Conservation (phyloP, 2,113 vertebrate species). For the Hemiprocne comata region DNA sequence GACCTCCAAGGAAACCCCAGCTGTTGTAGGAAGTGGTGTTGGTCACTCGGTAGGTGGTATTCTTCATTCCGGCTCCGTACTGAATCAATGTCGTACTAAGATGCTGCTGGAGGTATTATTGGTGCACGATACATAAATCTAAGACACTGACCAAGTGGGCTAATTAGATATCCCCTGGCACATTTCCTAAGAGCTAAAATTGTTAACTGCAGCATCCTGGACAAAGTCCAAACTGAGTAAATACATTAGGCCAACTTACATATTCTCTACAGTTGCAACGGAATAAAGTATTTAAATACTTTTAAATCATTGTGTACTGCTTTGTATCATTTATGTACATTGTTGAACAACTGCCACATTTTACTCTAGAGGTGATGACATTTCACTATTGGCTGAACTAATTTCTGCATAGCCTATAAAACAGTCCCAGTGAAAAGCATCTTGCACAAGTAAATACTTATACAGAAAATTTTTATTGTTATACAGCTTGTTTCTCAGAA, state of each 20-base stretch:
- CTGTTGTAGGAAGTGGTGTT: conserved; percentile 63
- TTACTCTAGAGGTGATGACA: conserved; percentile 32
- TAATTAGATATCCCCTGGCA: conserved; percentile 63
- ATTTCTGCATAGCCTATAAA: conserved; percentile 15
- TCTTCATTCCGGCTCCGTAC: conserved; percentile 3
- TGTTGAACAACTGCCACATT: conserved; percentile 27
- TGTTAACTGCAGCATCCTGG: conserved; percentile 44
- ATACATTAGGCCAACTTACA: conserved; percentile 22
- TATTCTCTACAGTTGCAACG: conserved; percentile 11
- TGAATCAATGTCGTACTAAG: conserved; percentile 6
- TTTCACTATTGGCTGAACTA: conserved; percentile 28
- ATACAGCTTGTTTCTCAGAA: neutral
- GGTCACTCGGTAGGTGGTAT: conserved; percentile 64
- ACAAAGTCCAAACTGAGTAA: conserved; percentile 33
- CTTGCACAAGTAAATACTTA: conserved; percentile 38
- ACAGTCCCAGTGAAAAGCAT: neutral
- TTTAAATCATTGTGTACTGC: neutral
- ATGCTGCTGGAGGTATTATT: conserved; percentile 33
- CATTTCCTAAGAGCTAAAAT: conserved; percentile 48
- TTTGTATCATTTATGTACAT: conserved; percentile 13
- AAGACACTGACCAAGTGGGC: conserved; percentile 40
- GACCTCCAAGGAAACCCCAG: conserved; percentile 72
- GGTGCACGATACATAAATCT: conserved; percentile 34
- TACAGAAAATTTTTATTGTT: neutral
- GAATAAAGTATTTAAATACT: conserved; percentile 45